Evolutionary conservation across 2,888 invertebrate species (phyloP), one percentile per base, ranked within the genome.

Genomic region (Tinea semifulvella): DNA sequence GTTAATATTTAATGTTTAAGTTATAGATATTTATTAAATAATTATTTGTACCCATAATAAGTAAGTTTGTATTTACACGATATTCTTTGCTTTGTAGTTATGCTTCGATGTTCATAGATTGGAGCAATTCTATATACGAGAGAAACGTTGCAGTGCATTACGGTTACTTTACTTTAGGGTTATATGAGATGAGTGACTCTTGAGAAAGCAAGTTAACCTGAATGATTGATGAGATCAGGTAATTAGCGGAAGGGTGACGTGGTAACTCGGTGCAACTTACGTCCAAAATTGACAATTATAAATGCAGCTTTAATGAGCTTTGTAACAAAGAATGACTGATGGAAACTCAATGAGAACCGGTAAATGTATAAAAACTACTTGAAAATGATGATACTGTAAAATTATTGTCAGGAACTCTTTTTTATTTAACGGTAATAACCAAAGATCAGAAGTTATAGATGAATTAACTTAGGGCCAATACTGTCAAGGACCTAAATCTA

Each of bases 291-390:
- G 73, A 70, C 71, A 72, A 73, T 71, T 69, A 74, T 68, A 71
- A 74, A 75, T 74, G 67, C 63, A 66, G 57, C 63, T 61, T 65
- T 76, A 77, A 77, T 75, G 73, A 73, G 70, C 59, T 65, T 60
- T 58, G 66, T 70, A 68, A 67, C 68, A 66, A 63, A 62, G 60
- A 60, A 65, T 76, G 72, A 75, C 74, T 71, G 67, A 76, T 70
- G 70, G 62, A 56, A 22, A 22, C 22, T 18, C 40, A 40, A 40
- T 22, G 31, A 31, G 7, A 31, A 31, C 11, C 31, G 10, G 26
- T 26, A 6, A n/a, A 2, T 3, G 11, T 26, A 2, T 8, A 22
- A 8, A 22, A 5, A 22, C 22, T 22, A 22, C 8, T 7, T 22
- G 8, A 22, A 22, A 22, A 22, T 22, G 8, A 25, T 25, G 6